Conservation (phyloP, 2,888 invertebrate species). For the Erannis defoliaria region DNA sequence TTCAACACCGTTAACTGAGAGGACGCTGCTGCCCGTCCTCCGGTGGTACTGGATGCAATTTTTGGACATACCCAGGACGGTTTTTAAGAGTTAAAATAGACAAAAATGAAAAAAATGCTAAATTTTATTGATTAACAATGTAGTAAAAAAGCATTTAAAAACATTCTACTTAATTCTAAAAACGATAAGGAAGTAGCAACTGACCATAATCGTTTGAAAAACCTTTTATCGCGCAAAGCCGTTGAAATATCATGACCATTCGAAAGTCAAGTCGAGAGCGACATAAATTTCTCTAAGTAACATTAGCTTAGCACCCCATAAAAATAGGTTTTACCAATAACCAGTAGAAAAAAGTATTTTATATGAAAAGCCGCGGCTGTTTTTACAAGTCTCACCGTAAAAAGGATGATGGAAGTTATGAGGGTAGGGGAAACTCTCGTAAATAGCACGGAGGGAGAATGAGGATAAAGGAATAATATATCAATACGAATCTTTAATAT, state of each 20-base stretch:
- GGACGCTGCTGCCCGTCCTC: too few relatives aligned
- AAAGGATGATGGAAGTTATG: slow-evolving; percentile 84
- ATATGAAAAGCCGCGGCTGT: slow-evolving; percentile 69
- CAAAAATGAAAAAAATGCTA: too few relatives aligned
- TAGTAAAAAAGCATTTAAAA: neutral
- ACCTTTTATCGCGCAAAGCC: slow-evolving; percentile 18
- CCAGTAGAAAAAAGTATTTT: slow-evolving; percentile 64
- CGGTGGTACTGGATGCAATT: too few relatives aligned
- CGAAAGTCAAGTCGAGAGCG: slow-evolving; percentile 19
- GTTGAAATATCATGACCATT: slow-evolving; percentile 27
- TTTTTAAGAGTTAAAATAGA: too few relatives aligned
- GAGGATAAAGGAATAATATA: slow-evolving; percentile 86
- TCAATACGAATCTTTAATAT: slow-evolving; percentile 87
- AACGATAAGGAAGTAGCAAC: neutral
- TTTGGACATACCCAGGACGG: too few relatives aligned
- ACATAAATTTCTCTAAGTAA: slow-evolving; percentile 32
- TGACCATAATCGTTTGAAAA: slow-evolving; percentile 9
- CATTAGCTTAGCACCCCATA: slow-evolving; percentile 39
- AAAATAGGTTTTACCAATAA: slow-evolving; percentile 57
- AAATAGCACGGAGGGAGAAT: slow-evolving; percentile 82
- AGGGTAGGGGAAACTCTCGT: slow-evolving; percentile 81
- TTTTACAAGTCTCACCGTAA: slow-evolving; percentile 80
- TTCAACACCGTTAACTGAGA: too few relatives aligned
- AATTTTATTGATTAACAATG: neutral
- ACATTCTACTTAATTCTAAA: neutral